phyloP scores from a whole-genome alignment of 2,113 vertebrate species.

The Vulpes lagopus region DNA sequence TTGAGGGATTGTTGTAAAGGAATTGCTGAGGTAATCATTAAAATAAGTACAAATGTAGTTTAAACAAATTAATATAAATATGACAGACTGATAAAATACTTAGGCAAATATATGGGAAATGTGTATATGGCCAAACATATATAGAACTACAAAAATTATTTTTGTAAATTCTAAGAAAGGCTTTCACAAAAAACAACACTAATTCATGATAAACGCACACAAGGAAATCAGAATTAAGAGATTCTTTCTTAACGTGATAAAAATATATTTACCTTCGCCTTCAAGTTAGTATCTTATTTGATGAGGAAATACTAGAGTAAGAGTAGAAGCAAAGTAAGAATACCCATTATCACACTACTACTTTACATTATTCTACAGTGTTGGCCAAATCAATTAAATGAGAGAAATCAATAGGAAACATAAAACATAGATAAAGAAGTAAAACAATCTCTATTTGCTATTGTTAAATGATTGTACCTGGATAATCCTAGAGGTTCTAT shows the following conservation, averaged over 20 bases:
- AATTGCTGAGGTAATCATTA: neutral
- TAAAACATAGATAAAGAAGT: neutral
- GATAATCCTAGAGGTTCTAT: neutral
- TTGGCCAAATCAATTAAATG: neutral
- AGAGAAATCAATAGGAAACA: neutral
- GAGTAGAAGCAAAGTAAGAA: neutral
- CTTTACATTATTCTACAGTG: neutral
- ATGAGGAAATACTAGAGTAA: neutral
- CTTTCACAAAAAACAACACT: neutral
- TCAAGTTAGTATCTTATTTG: neutral
- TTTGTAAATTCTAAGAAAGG: neutral
- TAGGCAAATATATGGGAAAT: neutral
- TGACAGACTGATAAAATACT: neutral
- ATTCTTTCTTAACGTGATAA: neutral
- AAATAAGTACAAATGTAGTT: neutral
- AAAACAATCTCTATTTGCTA: neutral
- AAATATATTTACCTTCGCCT: neutral
- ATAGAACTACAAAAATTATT: neutral
- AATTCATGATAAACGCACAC: neutral
- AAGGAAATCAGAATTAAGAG: neutral
- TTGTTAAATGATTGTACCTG: neutral
- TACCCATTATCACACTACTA: neutral
- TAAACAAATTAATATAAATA: neutral
- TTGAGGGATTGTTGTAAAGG: neutral
- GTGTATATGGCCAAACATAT: neutral